These are phyloP conservation scores for Dallia pectoralis DNA, from an alignment of 2,797 vertebrate species.

Conservation along the genomic window DNA sequence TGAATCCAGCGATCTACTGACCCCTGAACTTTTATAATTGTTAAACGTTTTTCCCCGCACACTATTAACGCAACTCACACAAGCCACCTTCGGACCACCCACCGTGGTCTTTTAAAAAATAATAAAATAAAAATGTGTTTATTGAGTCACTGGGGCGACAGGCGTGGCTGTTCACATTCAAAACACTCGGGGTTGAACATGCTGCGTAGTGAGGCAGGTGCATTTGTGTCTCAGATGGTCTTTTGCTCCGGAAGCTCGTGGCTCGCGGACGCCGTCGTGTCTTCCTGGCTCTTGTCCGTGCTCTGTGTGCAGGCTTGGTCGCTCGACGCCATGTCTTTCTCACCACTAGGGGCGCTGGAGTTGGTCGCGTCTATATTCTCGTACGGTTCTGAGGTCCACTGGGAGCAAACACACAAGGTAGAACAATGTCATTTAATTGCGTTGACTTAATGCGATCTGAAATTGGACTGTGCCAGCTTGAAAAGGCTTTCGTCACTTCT, in stretches of 20 bases:
- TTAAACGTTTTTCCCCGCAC: background rate
- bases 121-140: conserved; percentile 7
- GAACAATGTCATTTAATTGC: background rate
- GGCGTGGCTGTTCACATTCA: conserved; percentile 8
- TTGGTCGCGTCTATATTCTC: conserved; percentile 74
- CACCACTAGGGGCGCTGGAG: conserved; percentile 47
- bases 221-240: conserved; percentile 18
- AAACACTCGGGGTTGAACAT: conserved; percentile 10
- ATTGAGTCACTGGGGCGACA: conserved; percentile 6
- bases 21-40: background rate
- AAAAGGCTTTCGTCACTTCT: background rate
- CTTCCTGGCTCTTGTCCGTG: conserved; percentile 70
- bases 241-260: conserved; percentile 5
- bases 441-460: background rate
- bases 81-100: background rate
- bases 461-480: background rate
- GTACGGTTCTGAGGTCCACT: conserved; percentile 86
- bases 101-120: background rate
- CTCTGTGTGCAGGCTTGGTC: conserved; percentile 61
- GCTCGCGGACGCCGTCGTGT: conserved; percentile 22
- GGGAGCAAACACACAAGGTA: conserved; percentile 6
- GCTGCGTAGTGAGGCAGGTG: background rate
- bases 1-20: background rate
- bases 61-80: background rate
- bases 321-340: conserved; percentile 55